A percentile compares a stretch with the other conserved stretches of the same genome.
Evolutionary conservation across 2,888 invertebrate species (phyloP).

Genomic region (Aphrophora alni): DNA sequence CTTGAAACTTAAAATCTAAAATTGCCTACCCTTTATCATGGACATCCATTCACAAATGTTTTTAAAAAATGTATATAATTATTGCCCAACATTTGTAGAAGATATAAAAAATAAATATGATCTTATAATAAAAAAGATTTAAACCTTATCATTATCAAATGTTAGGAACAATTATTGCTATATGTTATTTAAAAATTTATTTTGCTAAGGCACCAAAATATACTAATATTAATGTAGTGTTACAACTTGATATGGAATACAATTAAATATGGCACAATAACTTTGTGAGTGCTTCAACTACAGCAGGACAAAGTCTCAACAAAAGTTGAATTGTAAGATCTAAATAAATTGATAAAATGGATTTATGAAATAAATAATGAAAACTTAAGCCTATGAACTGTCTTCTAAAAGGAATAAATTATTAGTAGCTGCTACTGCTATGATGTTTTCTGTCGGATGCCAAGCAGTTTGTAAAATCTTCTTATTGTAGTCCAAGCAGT

Average conservation of each 20-base stretch:
- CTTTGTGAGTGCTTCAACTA: not conserved
- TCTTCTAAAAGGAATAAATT: constrained; percentile 99
- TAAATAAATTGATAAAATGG: not conserved
- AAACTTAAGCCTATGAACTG: constrained; percentile 77
- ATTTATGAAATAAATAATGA: not conserved
- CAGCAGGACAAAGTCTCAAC: not conserved
- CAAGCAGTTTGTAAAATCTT: constrained; percentile 99
- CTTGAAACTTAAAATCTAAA: too few relatives aligned
- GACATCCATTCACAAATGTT: too few relatives aligned
- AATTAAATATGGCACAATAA: not conserved
- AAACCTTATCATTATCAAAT: not conserved
- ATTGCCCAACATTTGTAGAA: not conserved
- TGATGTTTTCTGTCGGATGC: constrained; percentile 99
- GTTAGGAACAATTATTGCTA: not conserved
- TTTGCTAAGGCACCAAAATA: not conserved
- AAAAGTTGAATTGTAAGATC: not conserved
- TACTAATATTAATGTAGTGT: not conserved
- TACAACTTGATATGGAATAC: not conserved
- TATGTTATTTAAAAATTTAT: not conserved
- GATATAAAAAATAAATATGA: not conserved
- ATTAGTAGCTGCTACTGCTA: constrained; percentile 99
- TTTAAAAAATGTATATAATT: not conserved
- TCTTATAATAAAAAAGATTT: too few relatives aligned
- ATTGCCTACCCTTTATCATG: too few relatives aligned
- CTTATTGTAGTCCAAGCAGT: constrained; percentile 98